phyloP scores from a whole-genome alignment of 2,113 vertebrate species.

The Holacanthus passer region DNA sequence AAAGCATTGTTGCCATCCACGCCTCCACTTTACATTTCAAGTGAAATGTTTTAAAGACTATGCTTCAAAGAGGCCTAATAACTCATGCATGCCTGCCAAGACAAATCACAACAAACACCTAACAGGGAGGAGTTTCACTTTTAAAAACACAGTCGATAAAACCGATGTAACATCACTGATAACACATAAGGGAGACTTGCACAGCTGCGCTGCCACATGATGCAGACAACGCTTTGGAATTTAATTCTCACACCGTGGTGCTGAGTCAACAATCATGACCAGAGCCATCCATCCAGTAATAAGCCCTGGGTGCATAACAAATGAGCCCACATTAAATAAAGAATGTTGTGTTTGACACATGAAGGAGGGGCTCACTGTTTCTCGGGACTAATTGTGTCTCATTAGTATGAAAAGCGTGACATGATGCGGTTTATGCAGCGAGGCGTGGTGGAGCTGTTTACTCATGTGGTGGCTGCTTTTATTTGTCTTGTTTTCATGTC shows the following conservation, averaged over 20 bases:
- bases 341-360: slow-evolving; percentile 66
- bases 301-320: slow-evolving; percentile 69
- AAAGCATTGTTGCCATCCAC: not conserved
- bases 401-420: slow-evolving; percentile 76
- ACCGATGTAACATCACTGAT: slow-evolving; percentile 16
- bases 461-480: slow-evolving; percentile 1
- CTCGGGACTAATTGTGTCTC: slow-evolving; percentile 75
- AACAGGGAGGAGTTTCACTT: slow-evolving; percentile 24
- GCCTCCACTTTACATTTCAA: slow-evolving; percentile 4
- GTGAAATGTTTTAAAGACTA: slow-evolving; percentile 17
- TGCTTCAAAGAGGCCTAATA: slow-evolving; percentile 8
- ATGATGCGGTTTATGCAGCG: slow-evolving; percentile 57
- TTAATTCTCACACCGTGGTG: slow-evolving; percentile 56
- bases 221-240: slow-evolving; percentile 49
- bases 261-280: slow-evolving; percentile 78
- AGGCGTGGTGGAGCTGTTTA: slow-evolving; percentile 51
- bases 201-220: slow-evolving; percentile 20
- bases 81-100: slow-evolving; percentile 12
- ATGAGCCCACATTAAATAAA: slow-evolving; percentile 70
- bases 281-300: slow-evolving; percentile 69
- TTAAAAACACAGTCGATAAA: slow-evolving; percentile 8
- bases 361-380: slow-evolving; percentile 61
- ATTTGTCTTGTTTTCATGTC: slow-evolving; percentile 1
- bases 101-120: slow-evolving; percentile 11
- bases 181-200: slow-evolving; percentile 11